phyloP scores from a whole-genome alignment of 2,797 vertebrate species.

The Agapornis canus region DNA sequence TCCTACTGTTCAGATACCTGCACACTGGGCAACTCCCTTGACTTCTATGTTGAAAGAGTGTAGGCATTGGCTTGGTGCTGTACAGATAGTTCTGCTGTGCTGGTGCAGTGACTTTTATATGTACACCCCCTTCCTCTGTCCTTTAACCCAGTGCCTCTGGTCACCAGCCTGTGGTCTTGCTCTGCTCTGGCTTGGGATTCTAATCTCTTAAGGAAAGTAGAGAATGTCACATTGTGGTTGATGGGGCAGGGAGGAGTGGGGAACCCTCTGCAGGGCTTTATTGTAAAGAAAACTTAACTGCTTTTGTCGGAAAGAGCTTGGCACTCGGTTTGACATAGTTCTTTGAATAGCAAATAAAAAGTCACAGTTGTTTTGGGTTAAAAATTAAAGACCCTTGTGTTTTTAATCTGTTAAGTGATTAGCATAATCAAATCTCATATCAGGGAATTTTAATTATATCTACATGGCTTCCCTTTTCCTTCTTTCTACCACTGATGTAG shows the following conservation, averaged over 20 bases:
- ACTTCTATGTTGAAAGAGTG: neutral
- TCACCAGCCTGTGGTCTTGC: rapidly evolving
- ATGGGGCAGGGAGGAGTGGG: rapidly evolving
- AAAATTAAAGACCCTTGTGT: neutral
- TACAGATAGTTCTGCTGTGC: neutral
- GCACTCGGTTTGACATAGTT: neutral
- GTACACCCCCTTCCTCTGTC: neutral
- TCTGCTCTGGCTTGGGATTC: neutral
- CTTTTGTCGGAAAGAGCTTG: neutral
- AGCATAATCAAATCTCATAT: neutral
- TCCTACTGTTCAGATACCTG: neutral
- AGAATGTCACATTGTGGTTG: rapidly evolving
- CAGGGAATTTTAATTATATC: neutral
- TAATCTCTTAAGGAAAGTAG: neutral
- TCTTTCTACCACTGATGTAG: neutral
- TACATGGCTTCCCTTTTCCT: neutral
- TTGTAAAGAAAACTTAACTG: neutral
- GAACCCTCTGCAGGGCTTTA: neutral
- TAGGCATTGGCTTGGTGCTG: rapidly evolving
- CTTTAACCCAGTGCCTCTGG: neutral
- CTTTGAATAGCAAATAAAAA: neutral
- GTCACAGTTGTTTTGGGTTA: neutral
- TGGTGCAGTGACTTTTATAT: neutral
- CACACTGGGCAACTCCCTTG: rapidly evolving
- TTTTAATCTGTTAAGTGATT: neutral